These are phyloP conservation scores for Lindbergichthys nudifrons DNA, from an alignment of 2,797 vertebrate genomes.

Conservation along the genomic window DNA sequence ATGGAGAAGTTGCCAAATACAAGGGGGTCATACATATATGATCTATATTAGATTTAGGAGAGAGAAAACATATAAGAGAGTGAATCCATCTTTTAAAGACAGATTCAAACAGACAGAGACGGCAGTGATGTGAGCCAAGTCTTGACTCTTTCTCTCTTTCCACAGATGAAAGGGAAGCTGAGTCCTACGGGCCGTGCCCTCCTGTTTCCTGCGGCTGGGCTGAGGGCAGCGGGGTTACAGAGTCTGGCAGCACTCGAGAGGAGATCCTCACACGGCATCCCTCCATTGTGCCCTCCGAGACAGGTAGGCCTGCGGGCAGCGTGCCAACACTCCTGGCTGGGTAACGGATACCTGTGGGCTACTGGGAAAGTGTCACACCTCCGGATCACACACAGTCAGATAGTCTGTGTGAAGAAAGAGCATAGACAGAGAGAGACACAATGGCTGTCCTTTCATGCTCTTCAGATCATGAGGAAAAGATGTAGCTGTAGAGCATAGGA, in stretches of 20 bases:
- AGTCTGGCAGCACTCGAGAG: slow-evolving; percentile 11
- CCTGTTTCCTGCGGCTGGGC: slow-evolving; percentile 12
- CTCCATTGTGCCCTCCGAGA: slow-evolving; percentile 64
- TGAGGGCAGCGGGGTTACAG: slow-evolving; percentile 29
- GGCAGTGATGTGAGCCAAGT: neutral
- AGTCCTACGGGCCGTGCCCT: slow-evolving; percentile 16
- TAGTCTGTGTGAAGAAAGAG: slow-evolving; percentile 45
- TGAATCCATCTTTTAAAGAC: neutral
- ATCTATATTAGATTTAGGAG: neutral
- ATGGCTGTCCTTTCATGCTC: slow-evolving; percentile 48
- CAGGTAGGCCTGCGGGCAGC: slow-evolving; percentile 52
- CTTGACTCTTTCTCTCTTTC: slow-evolving; percentile 19
- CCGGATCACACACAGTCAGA: slow-evolving; percentile 68
- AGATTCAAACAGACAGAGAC: neutral
- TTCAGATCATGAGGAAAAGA: slow-evolving; percentile 40
- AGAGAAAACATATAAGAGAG: neutral
- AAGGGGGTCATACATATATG: neutral
- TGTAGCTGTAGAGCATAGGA: slow-evolving; percentile 30
- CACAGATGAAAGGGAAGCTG: slow-evolving; percentile 40
- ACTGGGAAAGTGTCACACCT: slow-evolving; percentile 80
- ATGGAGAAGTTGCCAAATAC: neutral
- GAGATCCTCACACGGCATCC: slow-evolving; percentile 44
- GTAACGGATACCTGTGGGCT: slow-evolving; percentile 77
- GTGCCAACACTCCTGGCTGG: slow-evolving; percentile 62
- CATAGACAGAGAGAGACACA: slow-evolving; percentile 36